These are phyloP conservation scores for Hermaeophaga mercurialis DNA, from an alignment of 2,888 invertebrate genomes.

Conservation along the genomic window DNA sequence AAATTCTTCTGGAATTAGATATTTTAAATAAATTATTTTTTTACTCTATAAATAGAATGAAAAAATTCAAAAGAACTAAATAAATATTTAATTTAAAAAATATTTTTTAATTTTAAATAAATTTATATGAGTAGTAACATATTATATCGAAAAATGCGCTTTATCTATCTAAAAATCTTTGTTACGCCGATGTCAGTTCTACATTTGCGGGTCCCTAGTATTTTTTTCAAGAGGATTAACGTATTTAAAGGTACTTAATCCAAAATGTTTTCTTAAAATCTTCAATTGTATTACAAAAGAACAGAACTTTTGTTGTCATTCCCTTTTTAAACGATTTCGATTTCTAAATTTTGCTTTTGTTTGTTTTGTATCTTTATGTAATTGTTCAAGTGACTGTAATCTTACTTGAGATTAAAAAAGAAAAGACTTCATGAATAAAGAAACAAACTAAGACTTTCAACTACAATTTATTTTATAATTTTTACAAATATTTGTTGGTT, in stretches of 20 bases:
- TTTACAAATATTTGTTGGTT: neutral
- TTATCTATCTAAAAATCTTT: too few relatives aligned
- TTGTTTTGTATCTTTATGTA: neutral
- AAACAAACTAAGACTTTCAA: too few relatives aligned
- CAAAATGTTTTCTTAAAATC: conserved; percentile 13
- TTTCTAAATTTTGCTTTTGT: conserved; percentile 3
- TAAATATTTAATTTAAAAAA: too few relatives aligned
- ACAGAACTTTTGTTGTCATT: conserved; percentile 18
- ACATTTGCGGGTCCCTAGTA: neutral
- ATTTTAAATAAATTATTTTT: too few relatives aligned
- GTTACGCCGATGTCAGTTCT: conserved; percentile 2
- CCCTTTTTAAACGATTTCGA: conserved; percentile 10
- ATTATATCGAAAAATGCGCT: too few relatives aligned
- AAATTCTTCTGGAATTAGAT: too few relatives aligned
- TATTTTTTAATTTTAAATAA: too few relatives aligned
- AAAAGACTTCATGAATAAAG: too few relatives aligned
- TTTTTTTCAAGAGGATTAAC: neutral
- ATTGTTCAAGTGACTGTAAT: neutral
- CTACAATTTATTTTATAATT: neutral
- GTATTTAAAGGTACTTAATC: conserved; percentile 16
- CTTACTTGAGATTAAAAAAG: neutral
- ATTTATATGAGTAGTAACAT: too few relatives aligned
- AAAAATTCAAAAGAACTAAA: too few relatives aligned
- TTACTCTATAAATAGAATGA: too few relatives aligned
- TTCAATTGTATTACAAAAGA: conserved; percentile 11